Evolutionary conservation across 2,113 vertebrate species (phyloP).

Genomic region (Aplodontia rufa): DNA sequence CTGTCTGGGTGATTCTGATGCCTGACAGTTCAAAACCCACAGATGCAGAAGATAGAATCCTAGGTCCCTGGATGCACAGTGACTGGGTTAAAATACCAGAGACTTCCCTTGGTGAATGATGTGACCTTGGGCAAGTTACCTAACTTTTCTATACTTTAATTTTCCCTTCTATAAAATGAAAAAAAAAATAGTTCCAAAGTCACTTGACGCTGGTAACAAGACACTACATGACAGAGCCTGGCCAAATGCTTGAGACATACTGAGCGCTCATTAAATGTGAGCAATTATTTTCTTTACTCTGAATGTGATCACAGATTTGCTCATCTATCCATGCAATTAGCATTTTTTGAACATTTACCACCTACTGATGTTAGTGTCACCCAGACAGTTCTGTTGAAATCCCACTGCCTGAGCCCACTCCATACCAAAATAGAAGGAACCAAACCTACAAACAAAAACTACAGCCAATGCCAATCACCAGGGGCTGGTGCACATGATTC

Average conservation of each 20-base stretch:
- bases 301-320: neutral
- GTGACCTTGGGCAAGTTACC: neutral
- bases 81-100: neutral
- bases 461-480: neutral
- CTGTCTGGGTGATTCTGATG: neutral
- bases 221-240: neutral
- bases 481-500: neutral
- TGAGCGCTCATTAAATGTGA: neutral
- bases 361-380: neutral
- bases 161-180: neutral
- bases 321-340: neutral
- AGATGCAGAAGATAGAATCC: neutral
- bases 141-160: neutral
- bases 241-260: neutral
- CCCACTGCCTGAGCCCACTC: neutral
- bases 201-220: neutral
- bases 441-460: neutral
- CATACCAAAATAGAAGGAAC: neutral
- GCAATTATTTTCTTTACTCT: neutral
- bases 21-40: neutral
- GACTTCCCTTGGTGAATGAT: neutral
- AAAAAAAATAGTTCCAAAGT: neutral
- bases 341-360: neutral
- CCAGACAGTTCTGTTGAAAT: neutral
- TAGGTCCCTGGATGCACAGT: neutral